A percentile compares a stretch with the other conserved stretches of the same genome.
phyloP scores from a whole-genome alignment of 2,113 vertebrate genomes.

The Columba livia region DNA sequence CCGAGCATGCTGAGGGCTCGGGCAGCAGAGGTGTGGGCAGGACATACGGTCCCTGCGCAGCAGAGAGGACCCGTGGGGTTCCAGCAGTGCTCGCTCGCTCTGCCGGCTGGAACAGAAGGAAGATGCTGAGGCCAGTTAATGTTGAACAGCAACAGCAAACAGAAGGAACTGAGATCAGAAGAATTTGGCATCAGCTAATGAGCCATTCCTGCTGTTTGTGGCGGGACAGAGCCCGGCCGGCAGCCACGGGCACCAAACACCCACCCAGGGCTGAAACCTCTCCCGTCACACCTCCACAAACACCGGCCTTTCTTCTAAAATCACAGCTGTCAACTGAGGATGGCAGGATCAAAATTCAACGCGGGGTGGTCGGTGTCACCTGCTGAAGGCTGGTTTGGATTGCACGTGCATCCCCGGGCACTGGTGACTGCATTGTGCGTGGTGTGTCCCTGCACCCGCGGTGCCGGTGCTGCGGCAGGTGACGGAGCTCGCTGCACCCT shows the following conservation, averaged over 20 bases:
- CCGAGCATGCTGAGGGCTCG: rapidly evolving
- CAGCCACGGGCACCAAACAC: background rate
- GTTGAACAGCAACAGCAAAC: background rate
- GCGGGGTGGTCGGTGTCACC: background rate
- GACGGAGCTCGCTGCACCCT: rapidly evolving
- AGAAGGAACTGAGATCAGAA: background rate
- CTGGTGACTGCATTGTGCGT: rapidly evolving
- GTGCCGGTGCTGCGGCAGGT: no score
- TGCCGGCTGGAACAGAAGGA: background rate
- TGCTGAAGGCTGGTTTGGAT: background rate
- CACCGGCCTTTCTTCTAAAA: background rate
- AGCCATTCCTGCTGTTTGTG: background rate
- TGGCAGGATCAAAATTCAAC: background rate
- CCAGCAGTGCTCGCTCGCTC: background rate
- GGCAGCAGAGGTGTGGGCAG: background rate
- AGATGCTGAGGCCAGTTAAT: background rate
- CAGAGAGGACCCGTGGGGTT: background rate
- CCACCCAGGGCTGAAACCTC: background rate
- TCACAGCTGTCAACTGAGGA: background rate
- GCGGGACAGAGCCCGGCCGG: background rate
- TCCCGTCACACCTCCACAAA: no score
- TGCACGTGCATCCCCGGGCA: background rate
- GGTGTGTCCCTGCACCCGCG: rapidly evolving
- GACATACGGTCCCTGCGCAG: background rate
- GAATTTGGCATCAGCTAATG: background rate